Base-by-base conservation (phyloP, 2,113 vertebrate genomes). In the Capra hircus region DNA sequence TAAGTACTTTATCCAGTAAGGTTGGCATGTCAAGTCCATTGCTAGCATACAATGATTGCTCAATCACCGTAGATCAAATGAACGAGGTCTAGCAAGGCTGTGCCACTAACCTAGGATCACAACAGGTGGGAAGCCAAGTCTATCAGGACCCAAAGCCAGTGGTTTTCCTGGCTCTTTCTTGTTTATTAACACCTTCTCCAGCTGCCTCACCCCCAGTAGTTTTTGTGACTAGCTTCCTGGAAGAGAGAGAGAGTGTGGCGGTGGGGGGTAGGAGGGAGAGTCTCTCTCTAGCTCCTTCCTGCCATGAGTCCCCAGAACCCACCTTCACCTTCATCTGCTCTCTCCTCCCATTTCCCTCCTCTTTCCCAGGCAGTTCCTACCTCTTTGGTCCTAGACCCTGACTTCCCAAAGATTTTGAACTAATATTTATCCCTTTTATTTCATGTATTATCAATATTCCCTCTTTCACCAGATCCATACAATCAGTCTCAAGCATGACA, bases 381-480 rank as follows among this genome's bases (percentile, higher is more conserved):
- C 5, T 43, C 9, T 28, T 23, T 2, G 36, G 13, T 15, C 16
- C 40, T 40, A 5, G 25, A 84, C 6, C 25, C 8, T 94, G 48
- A 59, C 25, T 96, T 91, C 27, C 57, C 25, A 80, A 21, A 95
- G 82, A 92, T 67, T 86, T 81, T n/a, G 71, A 2, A 30, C 2
- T 40, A 27, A 28, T 14, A 30, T 55, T 92, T 80, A 53, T 77
- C 36, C n/a, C 21, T 40, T 91, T 28, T 62, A 16, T 92, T 97
- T 78, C 27, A 28, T 60, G 23, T 94, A 16, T 81, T 52, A 30
- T 27, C 30, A 55, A 0, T 78, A 80, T 53, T 90, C 91, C 12
- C 17, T 27, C 17, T 64, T 30, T 90, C 48, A 50, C 52, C 48
- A 87, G 71, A 88, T 60, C 19, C 17, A 16, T 48, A 15, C 19